Conservation (phyloP, 37 sponge, comb jelly and placozoan genomes). For the Petrosia ficiformis region DNA sequence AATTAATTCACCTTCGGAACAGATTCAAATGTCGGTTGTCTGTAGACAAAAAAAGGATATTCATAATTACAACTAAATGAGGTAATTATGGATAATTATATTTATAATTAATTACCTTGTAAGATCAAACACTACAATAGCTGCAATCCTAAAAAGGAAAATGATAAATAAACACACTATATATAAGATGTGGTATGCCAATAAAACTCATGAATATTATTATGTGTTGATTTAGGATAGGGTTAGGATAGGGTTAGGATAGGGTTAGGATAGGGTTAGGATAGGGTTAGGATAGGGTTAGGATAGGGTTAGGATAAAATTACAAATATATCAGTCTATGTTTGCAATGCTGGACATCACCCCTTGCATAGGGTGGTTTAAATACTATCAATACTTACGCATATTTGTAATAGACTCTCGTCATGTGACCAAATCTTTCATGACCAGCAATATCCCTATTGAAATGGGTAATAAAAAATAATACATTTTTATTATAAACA, state of each 20-base stretch:
- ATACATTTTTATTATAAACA: background rate
- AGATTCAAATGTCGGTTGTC: constrained; percentile 84
- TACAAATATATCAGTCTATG: too few relatives aligned
- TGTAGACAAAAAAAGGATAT: constrained; percentile 21
- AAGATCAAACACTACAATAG: constrained; percentile 92
- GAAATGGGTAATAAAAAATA: background rate
- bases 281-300: too few relatives aligned
- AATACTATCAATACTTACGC: constrained; percentile 60
- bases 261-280: too few relatives aligned
- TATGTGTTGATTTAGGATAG: too few relatives aligned
- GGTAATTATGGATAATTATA: background rate
- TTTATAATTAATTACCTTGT: constrained; percentile 56
- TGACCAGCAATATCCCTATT: constrained; percentile 96
- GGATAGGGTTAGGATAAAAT: too few relatives aligned
- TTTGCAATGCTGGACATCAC: too few relatives aligned
- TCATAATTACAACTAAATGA: background rate
- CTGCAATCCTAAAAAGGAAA: constrained; percentile 73
- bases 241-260: too few relatives aligned
- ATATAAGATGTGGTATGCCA: too few relatives aligned
- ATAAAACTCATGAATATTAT: too few relatives aligned
- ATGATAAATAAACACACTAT: background rate
- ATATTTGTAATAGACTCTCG: constrained; percentile 96
- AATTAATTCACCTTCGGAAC: constrained; percentile 67
- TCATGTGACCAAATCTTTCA: constrained; percentile 92
- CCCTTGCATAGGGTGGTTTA: background rate